A percentile compares a stretch with the other conserved stretches of the same genome.
Conservation (phyloP, 1,140 invertebrate genomes). For the Dendroctonus ponderosae region DNA sequence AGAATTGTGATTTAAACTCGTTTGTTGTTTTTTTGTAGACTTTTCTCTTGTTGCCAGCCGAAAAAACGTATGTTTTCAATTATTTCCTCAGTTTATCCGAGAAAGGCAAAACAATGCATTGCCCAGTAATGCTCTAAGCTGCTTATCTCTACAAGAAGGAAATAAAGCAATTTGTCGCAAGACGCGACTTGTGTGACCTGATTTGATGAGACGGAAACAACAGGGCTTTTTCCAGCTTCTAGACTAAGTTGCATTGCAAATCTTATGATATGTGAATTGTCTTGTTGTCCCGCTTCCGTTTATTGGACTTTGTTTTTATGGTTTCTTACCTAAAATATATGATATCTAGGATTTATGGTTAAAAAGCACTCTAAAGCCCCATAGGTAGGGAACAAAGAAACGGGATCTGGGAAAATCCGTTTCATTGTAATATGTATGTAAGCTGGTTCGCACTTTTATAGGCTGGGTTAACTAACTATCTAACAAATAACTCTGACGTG, state of each 20-base stretch:
- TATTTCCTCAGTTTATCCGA: not conserved
- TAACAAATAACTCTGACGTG: conserved; percentile 31
- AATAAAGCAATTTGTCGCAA: conserved; percentile 3
- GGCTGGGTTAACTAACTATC: conserved; percentile 28
- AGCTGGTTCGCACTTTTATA: conserved; percentile 30
- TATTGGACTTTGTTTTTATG: no score
- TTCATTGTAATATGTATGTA: conserved; percentile 20
- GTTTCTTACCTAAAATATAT: no score
- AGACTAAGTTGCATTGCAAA: conserved; percentile 14
- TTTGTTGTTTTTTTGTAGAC: no score
- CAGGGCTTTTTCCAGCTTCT: not conserved
- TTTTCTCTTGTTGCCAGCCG: no score
- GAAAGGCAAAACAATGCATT: not conserved
- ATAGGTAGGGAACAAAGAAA: no score
- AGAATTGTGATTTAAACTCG: no score
- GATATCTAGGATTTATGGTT: no score
- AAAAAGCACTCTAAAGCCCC: no score
- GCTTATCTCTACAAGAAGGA: not conserved
- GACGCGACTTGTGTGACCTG: conserved; percentile 7
- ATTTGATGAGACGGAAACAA: conserved; percentile 18
- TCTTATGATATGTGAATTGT: conserved; percentile 5
- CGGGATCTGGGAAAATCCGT: no score
- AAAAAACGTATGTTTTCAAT: no score
- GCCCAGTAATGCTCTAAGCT: not conserved
- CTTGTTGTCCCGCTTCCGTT: not conserved